Evolutionary conservation across 2,113 vertebrate species (phyloP).

Genomic region (Elephas maximus): DNA sequence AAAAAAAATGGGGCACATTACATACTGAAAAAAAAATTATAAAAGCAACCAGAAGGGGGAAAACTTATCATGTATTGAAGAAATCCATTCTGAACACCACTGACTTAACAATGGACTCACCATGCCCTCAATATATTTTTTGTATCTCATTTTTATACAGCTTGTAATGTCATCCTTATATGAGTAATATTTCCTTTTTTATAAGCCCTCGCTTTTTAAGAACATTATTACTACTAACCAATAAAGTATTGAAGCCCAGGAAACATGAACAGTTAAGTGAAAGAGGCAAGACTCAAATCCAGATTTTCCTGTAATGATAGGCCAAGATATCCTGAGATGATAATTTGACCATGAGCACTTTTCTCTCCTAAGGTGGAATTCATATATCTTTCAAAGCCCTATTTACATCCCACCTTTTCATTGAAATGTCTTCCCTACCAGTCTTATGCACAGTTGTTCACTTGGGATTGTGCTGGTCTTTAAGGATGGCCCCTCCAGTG

Average conservation of each 20-base stretch:
- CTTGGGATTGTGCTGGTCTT: neutral
- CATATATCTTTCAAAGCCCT: neutral
- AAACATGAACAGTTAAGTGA: neutral
- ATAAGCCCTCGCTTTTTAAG: neutral
- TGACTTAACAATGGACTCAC: neutral
- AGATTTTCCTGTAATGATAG: neutral
- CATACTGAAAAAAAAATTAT: neutral
- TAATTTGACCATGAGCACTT: neutral
- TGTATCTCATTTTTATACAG: neutral
- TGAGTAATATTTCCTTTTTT: neutral
- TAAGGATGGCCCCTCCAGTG: neutral
- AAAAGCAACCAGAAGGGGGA: neutral
- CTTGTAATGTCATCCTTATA: neutral
- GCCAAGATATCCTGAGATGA: neutral
- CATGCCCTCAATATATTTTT: neutral
- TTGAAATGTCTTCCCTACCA: neutral
- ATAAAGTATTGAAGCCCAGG: neutral
- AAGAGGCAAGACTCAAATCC: slow-evolving; percentile 7
- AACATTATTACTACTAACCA: neutral
- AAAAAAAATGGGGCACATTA: neutral
- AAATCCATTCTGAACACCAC: neutral
- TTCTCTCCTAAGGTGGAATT: neutral
- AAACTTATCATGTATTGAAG: neutral
- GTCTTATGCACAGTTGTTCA: neutral
- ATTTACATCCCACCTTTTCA: neutral